Percentiles rank a stretch among this genome's conserved stretches.
Conservation (phyloP, 2,888 invertebrate genomes). For the Pseudococcus viburni region DNA sequence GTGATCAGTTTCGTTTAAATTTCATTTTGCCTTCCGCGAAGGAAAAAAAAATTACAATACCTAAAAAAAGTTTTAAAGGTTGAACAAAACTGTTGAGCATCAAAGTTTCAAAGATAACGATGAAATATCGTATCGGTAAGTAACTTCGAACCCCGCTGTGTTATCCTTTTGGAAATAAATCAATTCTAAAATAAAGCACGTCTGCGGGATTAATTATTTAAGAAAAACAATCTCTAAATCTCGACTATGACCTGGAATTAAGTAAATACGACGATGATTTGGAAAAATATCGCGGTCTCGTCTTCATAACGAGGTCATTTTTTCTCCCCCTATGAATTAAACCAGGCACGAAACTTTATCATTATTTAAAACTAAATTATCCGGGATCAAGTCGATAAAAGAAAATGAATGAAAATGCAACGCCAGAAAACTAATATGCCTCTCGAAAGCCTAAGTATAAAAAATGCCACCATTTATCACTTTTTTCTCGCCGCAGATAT, state of each 20-base stretch:
- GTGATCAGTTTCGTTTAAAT: neutral
- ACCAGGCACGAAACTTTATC: neutral
- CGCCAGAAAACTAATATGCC: neutral
- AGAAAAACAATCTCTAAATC: slow-evolving; percentile 3
- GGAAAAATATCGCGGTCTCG: neutral
- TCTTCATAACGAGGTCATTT: neutral
- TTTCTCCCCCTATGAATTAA: neutral
- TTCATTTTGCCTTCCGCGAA: neutral
- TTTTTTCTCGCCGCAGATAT: neutral
- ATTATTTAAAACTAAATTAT: slow-evolving; percentile 2
- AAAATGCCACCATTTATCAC: neutral
- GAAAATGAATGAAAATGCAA: neutral
- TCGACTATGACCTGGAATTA: slow-evolving; percentile 17
- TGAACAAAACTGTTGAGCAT: slow-evolving; percentile 6
- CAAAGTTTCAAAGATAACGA: slow-evolving; percentile 11
- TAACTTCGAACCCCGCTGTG: neutral
- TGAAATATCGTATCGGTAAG: slow-evolving; percentile 12
- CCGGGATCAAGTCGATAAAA: neutral
- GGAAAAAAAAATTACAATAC: neutral
- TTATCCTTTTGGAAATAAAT: neutral
- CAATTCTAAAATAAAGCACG: slow-evolving; percentile 16
- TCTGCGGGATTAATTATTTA: slow-evolving; percentile 6
- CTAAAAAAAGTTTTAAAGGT: neutral
- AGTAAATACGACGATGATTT: slow-evolving; percentile 1
- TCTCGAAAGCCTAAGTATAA: neutral